Base-by-base conservation (phyloP, 2,113 vertebrate genomes). In the Saccopteryx leptura region DNA sequence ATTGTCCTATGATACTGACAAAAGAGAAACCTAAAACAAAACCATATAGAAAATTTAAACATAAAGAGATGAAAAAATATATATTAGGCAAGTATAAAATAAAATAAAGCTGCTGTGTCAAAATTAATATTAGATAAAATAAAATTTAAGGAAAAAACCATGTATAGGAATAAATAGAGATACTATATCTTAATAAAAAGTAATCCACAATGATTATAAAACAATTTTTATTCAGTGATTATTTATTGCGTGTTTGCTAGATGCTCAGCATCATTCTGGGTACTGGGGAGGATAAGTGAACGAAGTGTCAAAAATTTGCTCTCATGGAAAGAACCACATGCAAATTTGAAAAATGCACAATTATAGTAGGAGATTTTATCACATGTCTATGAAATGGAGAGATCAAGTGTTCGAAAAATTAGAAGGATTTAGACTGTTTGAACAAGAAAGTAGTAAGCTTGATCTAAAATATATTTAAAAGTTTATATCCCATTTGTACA, bases 401-500 rank as follows among this genome's bases (percentile, higher is more conserved):
- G 19, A 5, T 46, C 54, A 61, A 86, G 23, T 12, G 82, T 23
- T 86, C 24, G 8, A 90, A 94, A 54, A 71, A 52, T 78, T 48
- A 50, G 48, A 72, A 58, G 31, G 11, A 80, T 31, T 80, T 80
- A 84, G n/a, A 61, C 71, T 83, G 28, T 94, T 78, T 88, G 7
- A 91, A 63, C 0, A 85, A 83, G 56, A 87, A 94, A 88, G 5
- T 33, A 75, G 14, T 7, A 91, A 76, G 65, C 18, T 66, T 79
- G 50, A n/a, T 66, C 21, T 88, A 88, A 91, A 91, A 84, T 65
- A 80, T 28, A 88, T 52, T 92, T 92, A 71, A 84, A 84, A 46
- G 60, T 60, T 24, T 60, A 19, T 71, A 48, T 78, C 2, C 4
- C 15, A 52, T n/a, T 81, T 54, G 4, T 85, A 66, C 3, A 92